These are phyloP conservation scores for Erebia ligea DNA, from an alignment of 2,888 invertebrate species.

Conservation along the genomic window DNA sequence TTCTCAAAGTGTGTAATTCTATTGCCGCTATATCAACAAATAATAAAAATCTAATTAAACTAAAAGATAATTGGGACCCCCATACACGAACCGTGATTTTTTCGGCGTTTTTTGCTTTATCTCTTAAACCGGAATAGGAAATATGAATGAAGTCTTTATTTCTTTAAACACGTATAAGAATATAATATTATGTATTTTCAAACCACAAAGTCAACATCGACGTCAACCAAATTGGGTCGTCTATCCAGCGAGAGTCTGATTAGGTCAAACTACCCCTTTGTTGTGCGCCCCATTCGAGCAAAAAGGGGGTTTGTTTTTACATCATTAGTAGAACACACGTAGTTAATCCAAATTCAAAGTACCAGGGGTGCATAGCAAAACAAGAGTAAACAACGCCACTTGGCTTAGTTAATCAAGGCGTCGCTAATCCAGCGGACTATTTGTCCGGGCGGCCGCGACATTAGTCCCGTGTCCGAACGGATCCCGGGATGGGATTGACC, in stretches of 20 bases:
- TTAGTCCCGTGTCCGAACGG: constrained; percentile 68
- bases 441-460: constrained; percentile 72
- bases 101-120: too few species aligned
- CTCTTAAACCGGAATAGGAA: too few species aligned
- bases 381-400: constrained; percentile 59
- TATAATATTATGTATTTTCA: too few species aligned
- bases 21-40: background rate
- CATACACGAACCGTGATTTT: too few species aligned
- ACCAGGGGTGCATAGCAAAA: constrained; percentile 75
- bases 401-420: constrained; percentile 76
- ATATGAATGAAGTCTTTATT: too few species aligned
- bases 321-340: constrained; percentile 24
- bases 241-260: background rate
- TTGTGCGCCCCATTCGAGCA: background rate
- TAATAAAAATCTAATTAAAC: too few species aligned
- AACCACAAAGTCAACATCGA: background rate
- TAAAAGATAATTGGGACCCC: too few species aligned
- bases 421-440: constrained; percentile 69
- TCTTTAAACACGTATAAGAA: too few species aligned
- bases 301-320: constrained; percentile 17
- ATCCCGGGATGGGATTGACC: constrained; percentile 52
- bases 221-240: background rate
- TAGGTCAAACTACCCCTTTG: background rate
- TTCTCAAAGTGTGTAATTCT: too few species aligned
- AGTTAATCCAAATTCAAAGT: constrained; percentile 41